These are phyloP conservation scores for Apocrypta bakeri DNA, from an alignment of 1,140 invertebrate genomes.

Conservation along the genomic window DNA sequence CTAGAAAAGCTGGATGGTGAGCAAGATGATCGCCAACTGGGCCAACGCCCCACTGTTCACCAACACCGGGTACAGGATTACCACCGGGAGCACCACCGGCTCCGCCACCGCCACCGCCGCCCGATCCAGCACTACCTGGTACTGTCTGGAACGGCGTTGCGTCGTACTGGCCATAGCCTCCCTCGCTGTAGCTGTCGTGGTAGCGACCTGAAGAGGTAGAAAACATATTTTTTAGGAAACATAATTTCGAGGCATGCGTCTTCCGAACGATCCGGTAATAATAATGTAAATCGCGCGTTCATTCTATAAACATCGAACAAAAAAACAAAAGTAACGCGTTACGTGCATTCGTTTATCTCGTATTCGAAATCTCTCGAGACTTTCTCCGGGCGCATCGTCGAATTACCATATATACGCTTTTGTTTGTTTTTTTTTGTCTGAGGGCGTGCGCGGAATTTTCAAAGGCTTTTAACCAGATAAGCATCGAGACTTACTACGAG, in stretches of 20 bases:
- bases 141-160: slow-evolving; percentile 87
- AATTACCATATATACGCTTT: no score
- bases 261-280: background rate
- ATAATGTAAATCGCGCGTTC: background rate
- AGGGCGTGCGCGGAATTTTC: background rate
- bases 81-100: slow-evolving; percentile 70
- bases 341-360: no score
- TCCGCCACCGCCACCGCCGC: slow-evolving; percentile 75
- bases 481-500: slow-evolving; percentile 75
- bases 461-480: slow-evolving; percentile 3
- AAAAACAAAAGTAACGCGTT: background rate
- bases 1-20: slow-evolving; percentile 79
- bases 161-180: slow-evolving; percentile 81
- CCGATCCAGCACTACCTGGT: slow-evolving; percentile 78
- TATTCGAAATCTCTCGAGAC: background rate
- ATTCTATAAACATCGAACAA: no score
- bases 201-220: slow-evolving; percentile 75
- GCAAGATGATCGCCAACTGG: slow-evolving; percentile 74
- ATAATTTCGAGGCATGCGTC: background rate
- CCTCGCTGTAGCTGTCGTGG: slow-evolving; percentile 80
- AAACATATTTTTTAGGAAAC: background rate
- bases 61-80: slow-evolving; percentile 71
- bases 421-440: background rate
- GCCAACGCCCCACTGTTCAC: slow-evolving; percentile 70
- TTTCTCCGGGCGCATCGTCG: no score